A percentile compares a stretch with the other conserved stretches of the same genome.
These are phyloP conservation scores for Halocynthia aurantium DNA, from an alignment of 23 tunicate species.

Conservation along the genomic window DNA sequence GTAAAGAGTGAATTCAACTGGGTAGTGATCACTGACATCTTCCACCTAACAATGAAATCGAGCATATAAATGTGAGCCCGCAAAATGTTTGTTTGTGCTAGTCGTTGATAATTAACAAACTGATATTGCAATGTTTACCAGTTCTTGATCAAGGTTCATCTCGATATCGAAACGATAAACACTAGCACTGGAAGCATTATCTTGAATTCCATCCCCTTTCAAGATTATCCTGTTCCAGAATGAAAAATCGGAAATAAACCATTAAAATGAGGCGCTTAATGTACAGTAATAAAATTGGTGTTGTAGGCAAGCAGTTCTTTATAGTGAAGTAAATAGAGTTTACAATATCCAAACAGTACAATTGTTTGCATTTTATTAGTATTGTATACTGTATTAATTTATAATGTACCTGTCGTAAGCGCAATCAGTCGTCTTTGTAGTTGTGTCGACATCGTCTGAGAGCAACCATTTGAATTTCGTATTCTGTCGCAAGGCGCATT, in stretches of 20 bases:
- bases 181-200: constrained; percentile 30
- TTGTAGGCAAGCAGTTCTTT: not conserved
- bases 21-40: constrained; percentile 53
- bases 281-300: not conserved
- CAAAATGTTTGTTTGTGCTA: not conserved
- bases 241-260: not conserved
- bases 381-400: not conserved
- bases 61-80: too few species aligned
- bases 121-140: constrained; percentile 24
- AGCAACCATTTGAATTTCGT: constrained; percentile 43
- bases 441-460: constrained; percentile 46
- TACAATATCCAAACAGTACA: not conserved
- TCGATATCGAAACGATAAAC: constrained; percentile 43
- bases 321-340: not conserved
- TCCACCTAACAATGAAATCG: constrained; percentile 12
- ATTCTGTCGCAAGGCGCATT: constrained; percentile 17
- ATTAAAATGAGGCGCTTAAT: too few species aligned
- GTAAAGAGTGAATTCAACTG: constrained; percentile 33
- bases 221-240: constrained; percentile 35
- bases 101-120: not conserved
- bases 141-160: constrained; percentile 31
- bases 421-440: constrained; percentile 34
- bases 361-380: not conserved
- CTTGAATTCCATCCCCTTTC: constrained; percentile 18
- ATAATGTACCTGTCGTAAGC: constrained; percentile 65